A percentile compares a stretch with the other conserved stretches of the same genome.
Evolutionary conservation across 2,113 vertebrate genomes (phyloP).

Genomic region (cattle (Bos taurus)): DNA sequence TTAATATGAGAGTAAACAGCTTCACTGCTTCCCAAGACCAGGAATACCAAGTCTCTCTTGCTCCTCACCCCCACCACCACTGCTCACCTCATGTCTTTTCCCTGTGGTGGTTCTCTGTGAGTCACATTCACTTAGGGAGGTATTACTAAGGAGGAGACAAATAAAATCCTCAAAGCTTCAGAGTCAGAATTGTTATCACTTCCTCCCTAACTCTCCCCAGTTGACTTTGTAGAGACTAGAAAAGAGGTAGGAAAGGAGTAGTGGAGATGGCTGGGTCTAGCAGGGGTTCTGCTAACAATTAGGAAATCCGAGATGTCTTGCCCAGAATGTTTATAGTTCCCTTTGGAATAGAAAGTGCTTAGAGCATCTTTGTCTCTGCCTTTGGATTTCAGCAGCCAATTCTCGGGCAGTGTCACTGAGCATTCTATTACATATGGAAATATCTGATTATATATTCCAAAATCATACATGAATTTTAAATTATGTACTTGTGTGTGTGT

Average conservation of each 20-base stretch:
- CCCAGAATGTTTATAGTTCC: not conserved
- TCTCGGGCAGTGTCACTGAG: not conserved
- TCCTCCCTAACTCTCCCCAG: not conserved
- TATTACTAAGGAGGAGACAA: not conserved
- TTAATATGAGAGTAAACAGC: not conserved
- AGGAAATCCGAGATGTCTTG: not conserved
- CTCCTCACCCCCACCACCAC: not conserved
- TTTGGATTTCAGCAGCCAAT: not conserved
- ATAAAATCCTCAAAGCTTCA: not conserved
- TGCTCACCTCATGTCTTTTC: fast-evolving
- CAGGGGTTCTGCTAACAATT: not conserved
- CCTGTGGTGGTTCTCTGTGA: not conserved
- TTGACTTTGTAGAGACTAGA: not conserved
- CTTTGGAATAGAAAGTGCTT: not conserved
- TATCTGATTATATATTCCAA: not conserved
- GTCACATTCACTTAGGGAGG: not conserved
- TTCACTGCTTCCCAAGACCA: not conserved
- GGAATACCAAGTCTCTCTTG: not conserved
- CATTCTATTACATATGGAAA: not conserved
- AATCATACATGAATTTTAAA: not conserved
- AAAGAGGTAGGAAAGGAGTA: not conserved
- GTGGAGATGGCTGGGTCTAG: not conserved
- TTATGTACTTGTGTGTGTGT: not conserved
- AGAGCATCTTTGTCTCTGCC: not conserved
- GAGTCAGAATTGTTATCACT: not conserved